A percentile compares a stretch with the other conserved stretches of the same genome.
Evolutionary conservation across 2,797 vertebrate genomes (phyloP).

Genomic region (Sorex maritimensis): DNA sequence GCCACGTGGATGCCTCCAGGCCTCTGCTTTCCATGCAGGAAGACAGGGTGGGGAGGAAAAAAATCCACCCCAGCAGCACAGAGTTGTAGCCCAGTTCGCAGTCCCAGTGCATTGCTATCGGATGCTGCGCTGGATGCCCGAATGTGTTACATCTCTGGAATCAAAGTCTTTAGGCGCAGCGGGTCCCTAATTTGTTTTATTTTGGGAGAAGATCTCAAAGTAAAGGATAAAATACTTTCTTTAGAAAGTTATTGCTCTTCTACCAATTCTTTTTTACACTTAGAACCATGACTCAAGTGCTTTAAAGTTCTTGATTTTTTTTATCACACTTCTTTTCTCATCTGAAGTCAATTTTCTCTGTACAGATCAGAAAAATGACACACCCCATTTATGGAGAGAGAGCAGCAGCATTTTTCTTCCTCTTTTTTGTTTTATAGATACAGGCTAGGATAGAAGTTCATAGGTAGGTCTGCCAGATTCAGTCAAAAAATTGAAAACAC

Average conservation of each 20-base stretch:
- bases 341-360: conserved; percentile 31
- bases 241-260: not conserved
- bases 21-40: no score
- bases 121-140: no score
- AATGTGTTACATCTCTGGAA: no score
- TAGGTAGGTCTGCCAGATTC: conserved; percentile 47
- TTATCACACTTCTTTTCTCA: not conserved
- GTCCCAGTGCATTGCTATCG: no score
- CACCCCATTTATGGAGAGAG: not conserved
- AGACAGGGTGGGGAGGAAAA: no score
- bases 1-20: no score
- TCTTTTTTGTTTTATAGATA: conserved; percentile 1
- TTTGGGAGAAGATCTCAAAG: no score
- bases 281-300: not conserved
- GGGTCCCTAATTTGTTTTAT: no score
- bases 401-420: not conserved
- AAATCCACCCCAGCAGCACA: no score
- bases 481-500: not conserved
- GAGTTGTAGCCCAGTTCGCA: no score
- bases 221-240: not conserved
- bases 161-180: no score
- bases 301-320: not conserved
- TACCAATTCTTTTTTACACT: conserved; percentile 17
- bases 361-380: not conserved
- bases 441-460: not conserved